Conservation (phyloP, 2,888 invertebrate genomes). For the Folsomia candida region DNA sequence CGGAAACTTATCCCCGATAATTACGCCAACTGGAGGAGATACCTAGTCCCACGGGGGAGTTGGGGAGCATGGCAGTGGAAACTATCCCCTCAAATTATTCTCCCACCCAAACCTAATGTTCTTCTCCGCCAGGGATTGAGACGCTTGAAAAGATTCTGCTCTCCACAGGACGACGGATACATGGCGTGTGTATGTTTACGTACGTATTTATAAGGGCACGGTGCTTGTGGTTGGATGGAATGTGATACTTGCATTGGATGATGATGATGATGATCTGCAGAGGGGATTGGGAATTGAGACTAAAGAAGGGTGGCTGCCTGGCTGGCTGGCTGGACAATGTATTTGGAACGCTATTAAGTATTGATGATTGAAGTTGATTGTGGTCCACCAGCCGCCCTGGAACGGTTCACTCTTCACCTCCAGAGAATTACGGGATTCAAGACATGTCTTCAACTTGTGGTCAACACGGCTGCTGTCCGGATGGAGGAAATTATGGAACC, state of each 20-base stretch:
- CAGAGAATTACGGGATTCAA: constrained; percentile 11
- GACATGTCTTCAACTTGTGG: background rate
- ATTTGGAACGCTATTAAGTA: constrained; percentile 11
- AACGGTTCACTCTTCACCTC: constrained; percentile 6
- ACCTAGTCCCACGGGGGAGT: background rate
- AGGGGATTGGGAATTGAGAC: constrained; percentile 10
- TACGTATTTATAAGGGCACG: background rate
- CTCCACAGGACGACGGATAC: background rate
- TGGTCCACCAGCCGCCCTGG: background rate
- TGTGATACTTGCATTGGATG: constrained; percentile 5
- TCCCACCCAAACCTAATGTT: background rate
- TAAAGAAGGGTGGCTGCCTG: background rate
- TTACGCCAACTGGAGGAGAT: background rate
- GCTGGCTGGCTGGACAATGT: background rate
- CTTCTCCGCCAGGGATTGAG: background rate
- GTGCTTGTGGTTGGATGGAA: constrained; percentile 1
- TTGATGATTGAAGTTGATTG: constrained; percentile 19
- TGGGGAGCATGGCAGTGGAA: background rate
- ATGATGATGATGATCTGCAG: too few relatives aligned
- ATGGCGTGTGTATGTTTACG: background rate
- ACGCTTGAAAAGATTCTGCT: background rate
- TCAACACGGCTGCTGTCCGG: too few relatives aligned
- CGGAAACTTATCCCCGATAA: background rate
- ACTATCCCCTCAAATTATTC: background rate
- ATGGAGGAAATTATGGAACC: constrained; percentile 5